Evolutionary conservation across 1,140 invertebrate genomes (phyloP).

Genomic region (Drosophila ironensis): DNA sequence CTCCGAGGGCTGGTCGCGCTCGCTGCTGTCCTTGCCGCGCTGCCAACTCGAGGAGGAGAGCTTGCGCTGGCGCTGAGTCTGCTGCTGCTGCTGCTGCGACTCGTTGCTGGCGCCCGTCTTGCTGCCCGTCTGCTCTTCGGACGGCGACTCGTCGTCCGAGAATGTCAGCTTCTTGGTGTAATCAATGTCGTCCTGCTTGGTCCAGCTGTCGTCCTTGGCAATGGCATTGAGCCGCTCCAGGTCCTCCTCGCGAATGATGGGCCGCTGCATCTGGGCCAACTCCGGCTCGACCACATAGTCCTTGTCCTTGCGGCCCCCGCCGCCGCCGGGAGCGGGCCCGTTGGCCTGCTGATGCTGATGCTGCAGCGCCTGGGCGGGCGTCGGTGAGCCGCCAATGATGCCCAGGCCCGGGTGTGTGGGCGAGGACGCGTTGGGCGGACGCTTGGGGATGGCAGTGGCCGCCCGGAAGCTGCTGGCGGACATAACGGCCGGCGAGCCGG

Average conservation of each 20-base stretch:
- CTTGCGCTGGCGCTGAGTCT: conserved; percentile 38
- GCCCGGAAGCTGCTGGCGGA: conserved; percentile 61
- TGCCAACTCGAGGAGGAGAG: conserved; percentile 53
- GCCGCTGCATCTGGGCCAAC: conserved; percentile 84
- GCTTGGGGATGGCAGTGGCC: conserved; percentile 69
- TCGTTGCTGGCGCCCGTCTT: too few species aligned
- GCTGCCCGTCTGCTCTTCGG: conserved; percentile 74
- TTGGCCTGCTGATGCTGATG: conserved; percentile 49
- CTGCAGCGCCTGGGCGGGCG: conserved; percentile 47
- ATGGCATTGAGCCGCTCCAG: conserved; percentile 95
- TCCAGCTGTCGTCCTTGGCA: conserved; percentile 94
- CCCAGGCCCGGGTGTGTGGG: conserved; percentile 31
- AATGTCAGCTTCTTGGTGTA: conserved; percentile 97
- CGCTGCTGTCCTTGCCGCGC: conserved; percentile 76
- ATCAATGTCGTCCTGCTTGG: conserved; percentile 95
- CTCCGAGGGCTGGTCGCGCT: conserved; percentile 72
- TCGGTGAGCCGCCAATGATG: conserved; percentile 29
- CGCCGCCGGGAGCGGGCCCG: conserved; percentile 50
- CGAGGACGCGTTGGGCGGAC: conserved; percentile 44
- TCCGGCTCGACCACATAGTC: conserved; percentile 79
- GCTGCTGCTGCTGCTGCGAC: too few species aligned
- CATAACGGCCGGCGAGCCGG: conserved; percentile 68
- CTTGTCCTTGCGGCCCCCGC: conserved; percentile 58
- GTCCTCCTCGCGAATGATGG: conserved; percentile 96
- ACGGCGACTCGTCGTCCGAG: conserved; percentile 92